Base-by-base conservation (phyloP, 2,888 invertebrate genomes). In the Axea sp. region DNA sequence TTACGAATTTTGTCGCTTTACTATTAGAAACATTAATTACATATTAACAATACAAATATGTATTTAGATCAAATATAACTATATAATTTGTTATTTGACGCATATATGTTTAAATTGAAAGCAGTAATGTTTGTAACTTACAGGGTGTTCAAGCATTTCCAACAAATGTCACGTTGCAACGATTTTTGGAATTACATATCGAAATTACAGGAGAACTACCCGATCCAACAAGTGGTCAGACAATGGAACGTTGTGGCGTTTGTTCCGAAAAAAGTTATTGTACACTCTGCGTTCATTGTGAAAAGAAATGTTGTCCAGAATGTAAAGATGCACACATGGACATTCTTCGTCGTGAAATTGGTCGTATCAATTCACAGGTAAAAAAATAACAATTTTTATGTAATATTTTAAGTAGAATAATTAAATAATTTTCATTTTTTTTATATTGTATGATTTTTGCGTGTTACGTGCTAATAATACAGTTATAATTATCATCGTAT, bases 271-370 rank as follows among this genome's bases (percentile, higher is more conserved):
- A 98, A 88, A 93, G 96, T 64, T 95, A 96, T 85, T 93, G 96
- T 81, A 92, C 92, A 62, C 90, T 92, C 43, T 99, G 99, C 88
- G 93, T 95, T 15, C 99, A 99, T 88, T 99, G 99, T 89, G 97
- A 98, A 84, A 97, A 98, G 86, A 96, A 97, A 89, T 94, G 98
- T 75, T 99, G 99, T 88, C 93, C 95, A 79, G 97, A 97, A 85
- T 99, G 99, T 89, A 97, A 97, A 88, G 93, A 94, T 64, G 96
- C 97, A 7, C 98, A 99, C 88, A 95, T 97, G 93, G 98, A 98
- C 87, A 97, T 98, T 77, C 89, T 98, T 68, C 92, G 97, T 79
- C 91, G 97, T 67, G 97, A 98, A 90, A 95, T 98, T 35, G 90
- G 93, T 72, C 92, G 97, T 84, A 94, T 97, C 67, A 94, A 96